phyloP scores from a whole-genome alignment of 2,113 vertebrate species.

The Hippoglossus stenolepis region DNA sequence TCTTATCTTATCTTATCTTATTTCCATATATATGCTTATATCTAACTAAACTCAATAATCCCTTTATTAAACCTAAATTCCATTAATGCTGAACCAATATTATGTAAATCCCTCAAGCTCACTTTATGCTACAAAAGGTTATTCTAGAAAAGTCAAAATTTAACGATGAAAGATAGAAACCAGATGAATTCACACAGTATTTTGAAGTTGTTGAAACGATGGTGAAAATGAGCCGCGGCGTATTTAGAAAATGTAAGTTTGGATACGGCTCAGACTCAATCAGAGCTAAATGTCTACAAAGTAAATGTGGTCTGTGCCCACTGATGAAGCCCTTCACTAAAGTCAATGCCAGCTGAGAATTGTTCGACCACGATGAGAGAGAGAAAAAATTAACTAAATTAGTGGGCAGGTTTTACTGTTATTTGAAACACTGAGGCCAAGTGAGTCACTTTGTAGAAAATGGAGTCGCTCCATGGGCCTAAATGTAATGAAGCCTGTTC shows the following conservation, averaged over 20 bases:
- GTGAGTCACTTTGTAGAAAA: constrained; percentile 16
- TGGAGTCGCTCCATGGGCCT: constrained; percentile 3
- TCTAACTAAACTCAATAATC: no score
- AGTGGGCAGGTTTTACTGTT: constrained; percentile 2
- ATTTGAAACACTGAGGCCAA: constrained; percentile 27
- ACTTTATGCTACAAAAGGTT: neutral
- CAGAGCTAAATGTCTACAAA: constrained; percentile 1
- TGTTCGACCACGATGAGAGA: constrained; percentile 5
- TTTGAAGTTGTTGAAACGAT: neutral
- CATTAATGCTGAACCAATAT: no score
- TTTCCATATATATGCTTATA: no score
- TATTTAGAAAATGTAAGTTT: constrained; percentile 24
- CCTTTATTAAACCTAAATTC: no score
- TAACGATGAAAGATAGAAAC: neutral
- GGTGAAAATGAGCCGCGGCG: constrained; percentile 1
- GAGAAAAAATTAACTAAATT: neutral
- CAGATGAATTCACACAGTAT: neutral
- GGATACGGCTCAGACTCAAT: neutral
- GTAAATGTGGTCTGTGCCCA: constrained; percentile 18
- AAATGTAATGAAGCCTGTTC: constrained; percentile 4
- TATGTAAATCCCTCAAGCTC: neutral
- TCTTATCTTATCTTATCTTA: no score
- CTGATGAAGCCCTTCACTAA: constrained; percentile 20
- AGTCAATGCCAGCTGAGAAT: constrained; percentile 6
- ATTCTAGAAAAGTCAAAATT: neutral